These are phyloP conservation scores for Ploceus nigricollis DNA, from an alignment of 2,113 vertebrate genomes.

Conservation along the genomic window DNA sequence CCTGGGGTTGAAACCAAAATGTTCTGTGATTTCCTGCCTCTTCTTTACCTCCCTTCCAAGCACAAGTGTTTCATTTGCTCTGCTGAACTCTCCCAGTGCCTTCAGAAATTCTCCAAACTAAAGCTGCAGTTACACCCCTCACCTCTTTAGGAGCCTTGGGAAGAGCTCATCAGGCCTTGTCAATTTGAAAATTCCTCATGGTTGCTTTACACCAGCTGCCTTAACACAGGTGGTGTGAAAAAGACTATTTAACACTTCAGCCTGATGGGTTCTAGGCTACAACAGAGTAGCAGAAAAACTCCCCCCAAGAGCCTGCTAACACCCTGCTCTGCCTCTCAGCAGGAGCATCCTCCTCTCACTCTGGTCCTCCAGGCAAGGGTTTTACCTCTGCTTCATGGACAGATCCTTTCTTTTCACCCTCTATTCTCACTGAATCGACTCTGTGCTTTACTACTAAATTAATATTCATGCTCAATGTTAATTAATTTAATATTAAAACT, in stretches of 20 bases:
- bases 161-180: not conserved
- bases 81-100: not conserved
- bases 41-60: not conserved
- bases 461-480: not conserved
- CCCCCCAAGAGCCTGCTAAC: not conserved
- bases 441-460: not conserved
- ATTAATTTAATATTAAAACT: not conserved
- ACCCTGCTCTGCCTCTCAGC: not conserved
- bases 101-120: not conserved
- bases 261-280: not conserved
- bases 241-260: not conserved
- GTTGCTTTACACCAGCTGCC: not conserved
- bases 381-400: accelerated
- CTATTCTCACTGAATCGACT: not conserved
- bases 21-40: not conserved
- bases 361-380: not conserved
- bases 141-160: not conserved
- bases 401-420: not conserved
- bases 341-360: not conserved
- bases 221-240: not conserved
- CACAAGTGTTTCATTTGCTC: not conserved
- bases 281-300: not conserved
- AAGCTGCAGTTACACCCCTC: not conserved
- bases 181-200: not conserved
- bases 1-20: not conserved